These are phyloP conservation scores for Poecilia wingei DNA, from an alignment of 2,797 vertebrate genomes.

Conservation along the genomic window DNA sequence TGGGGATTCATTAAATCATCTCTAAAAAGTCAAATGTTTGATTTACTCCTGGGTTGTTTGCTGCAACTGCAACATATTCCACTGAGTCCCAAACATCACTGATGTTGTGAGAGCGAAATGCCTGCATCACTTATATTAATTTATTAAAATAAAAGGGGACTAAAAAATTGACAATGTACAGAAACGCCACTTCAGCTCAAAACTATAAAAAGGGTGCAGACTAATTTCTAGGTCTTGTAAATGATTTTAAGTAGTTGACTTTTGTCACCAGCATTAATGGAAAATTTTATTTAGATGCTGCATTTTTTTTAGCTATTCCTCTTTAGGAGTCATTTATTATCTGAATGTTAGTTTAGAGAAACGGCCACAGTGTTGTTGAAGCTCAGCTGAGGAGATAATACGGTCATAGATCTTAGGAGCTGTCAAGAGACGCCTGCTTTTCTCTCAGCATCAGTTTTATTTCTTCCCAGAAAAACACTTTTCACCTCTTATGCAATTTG, in stretches of 20 bases:
- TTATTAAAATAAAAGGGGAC: background rate
- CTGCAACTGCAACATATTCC: background rate
- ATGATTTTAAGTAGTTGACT: constrained; percentile 38
- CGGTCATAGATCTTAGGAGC: constrained; percentile 50
- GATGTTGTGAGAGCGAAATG: background rate
- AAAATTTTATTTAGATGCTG: constrained; percentile 28
- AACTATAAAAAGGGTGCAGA: background rate
- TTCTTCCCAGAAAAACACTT: constrained; percentile 3
- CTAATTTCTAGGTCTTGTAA: background rate
- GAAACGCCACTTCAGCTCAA: background rate
- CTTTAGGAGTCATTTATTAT: constrained; percentile 54
- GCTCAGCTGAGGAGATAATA: constrained; percentile 26
- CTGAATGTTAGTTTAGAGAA: constrained; percentile 54
- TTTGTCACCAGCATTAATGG: constrained; percentile 36
- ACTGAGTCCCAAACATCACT: background rate
- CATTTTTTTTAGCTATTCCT: constrained; percentile 36
- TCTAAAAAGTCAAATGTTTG: background rate
- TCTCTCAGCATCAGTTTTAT: background rate
- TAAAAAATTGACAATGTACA: background rate
- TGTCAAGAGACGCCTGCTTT: constrained; percentile 23
- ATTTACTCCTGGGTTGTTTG: background rate
- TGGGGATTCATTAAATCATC: background rate
- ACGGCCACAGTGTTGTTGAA: constrained; percentile 15
- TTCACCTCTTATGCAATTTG: constrained; percentile 12
- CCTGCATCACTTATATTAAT: background rate